These are phyloP conservation scores for Drosophila peninsularis DNA, from an alignment of 2,888 invertebrate species.

Conservation along the genomic window DNA sequence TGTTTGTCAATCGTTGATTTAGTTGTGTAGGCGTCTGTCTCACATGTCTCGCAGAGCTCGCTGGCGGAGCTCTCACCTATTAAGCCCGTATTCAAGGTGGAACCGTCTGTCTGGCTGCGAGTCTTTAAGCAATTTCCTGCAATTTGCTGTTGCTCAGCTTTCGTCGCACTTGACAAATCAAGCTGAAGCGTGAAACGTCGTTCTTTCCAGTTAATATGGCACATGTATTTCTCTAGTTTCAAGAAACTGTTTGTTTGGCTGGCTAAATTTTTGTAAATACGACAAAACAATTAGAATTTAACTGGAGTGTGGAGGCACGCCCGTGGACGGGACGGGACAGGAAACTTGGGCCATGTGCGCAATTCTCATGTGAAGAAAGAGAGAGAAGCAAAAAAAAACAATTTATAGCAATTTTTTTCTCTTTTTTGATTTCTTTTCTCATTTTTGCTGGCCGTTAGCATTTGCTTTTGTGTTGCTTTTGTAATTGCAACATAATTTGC, in stretches of 20 bases:
- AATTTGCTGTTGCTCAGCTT: slow-evolving; percentile 61
- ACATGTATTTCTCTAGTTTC: slow-evolving; percentile 13
- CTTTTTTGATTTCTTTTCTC: slow-evolving; percentile 30
- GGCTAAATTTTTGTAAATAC: slow-evolving; percentile 42
- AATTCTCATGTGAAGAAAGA: slow-evolving; percentile 56
- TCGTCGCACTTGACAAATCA: slow-evolving; percentile 61
- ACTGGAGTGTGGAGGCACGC: slow-evolving; percentile 29
- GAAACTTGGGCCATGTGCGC: slow-evolving; percentile 44
- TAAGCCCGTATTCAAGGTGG: slow-evolving; percentile 67
- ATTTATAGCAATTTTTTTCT: slow-evolving; percentile 25
- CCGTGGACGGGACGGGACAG: not conserved
- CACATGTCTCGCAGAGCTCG: slow-evolving; percentile 1
- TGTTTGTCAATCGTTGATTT: slow-evolving; percentile 48
- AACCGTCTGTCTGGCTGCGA: slow-evolving; percentile 44
- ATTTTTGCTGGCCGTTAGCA: slow-evolving; percentile 54
- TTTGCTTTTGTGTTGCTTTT: slow-evolving; percentile 71
- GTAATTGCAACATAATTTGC: slow-evolving; percentile 80
- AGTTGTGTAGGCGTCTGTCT: slow-evolving; percentile 31
- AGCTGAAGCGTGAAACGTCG: slow-evolving; percentile 46
- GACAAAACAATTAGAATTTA: slow-evolving; percentile 58
- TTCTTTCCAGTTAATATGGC: slow-evolving; percentile 26
- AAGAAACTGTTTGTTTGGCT: slow-evolving; percentile 25
- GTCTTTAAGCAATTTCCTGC: slow-evolving; percentile 51
- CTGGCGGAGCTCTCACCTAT: slow-evolving; percentile 39
- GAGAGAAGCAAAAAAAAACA: slow-evolving; percentile 11